These are phyloP conservation scores for Anoplolepis gracilipes DNA, from an alignment of 1,140 invertebrate genomes.

Conservation along the genomic window DNA sequence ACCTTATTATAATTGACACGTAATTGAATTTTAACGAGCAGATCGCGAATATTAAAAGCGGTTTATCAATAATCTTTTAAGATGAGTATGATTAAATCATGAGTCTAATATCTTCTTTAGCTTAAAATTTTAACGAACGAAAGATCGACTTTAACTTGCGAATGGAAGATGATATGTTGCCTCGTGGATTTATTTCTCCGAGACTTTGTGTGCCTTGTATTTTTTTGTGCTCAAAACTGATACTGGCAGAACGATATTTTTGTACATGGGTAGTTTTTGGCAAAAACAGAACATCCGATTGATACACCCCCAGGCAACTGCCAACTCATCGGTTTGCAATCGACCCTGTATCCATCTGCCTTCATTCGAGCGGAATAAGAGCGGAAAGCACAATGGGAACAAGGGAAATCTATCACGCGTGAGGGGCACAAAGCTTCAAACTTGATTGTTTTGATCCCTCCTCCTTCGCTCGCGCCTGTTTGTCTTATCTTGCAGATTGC, in stretches of 20 bases:
- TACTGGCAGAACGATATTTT: background rate
- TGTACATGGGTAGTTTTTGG: background rate
- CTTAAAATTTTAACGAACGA: background rate
- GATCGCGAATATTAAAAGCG: background rate
- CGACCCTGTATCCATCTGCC: background rate
- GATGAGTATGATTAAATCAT: background rate
- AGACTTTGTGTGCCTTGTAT: background rate
- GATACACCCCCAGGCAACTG: background rate
- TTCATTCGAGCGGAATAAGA: conserved; percentile 6
- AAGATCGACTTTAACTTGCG: background rate
- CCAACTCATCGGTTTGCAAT: background rate
- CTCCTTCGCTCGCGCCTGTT: conserved; percentile 6
- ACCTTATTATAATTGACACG: background rate
- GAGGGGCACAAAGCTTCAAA: conserved; percentile 40
- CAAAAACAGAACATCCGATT: background rate
- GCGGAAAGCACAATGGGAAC: conserved; percentile 17
- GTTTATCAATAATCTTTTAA: background rate
- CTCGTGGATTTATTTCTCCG: background rate
- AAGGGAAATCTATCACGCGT: conserved; percentile 12
- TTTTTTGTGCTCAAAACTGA: background rate
- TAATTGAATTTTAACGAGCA: background rate
- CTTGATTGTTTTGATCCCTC: background rate
- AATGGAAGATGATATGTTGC: background rate
- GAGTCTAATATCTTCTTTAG: background rate
- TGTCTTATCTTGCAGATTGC: conserved; percentile 3